Conservation (phyloP, 2,797 vertebrate genomes). For the Sebastes goodei region DNA sequence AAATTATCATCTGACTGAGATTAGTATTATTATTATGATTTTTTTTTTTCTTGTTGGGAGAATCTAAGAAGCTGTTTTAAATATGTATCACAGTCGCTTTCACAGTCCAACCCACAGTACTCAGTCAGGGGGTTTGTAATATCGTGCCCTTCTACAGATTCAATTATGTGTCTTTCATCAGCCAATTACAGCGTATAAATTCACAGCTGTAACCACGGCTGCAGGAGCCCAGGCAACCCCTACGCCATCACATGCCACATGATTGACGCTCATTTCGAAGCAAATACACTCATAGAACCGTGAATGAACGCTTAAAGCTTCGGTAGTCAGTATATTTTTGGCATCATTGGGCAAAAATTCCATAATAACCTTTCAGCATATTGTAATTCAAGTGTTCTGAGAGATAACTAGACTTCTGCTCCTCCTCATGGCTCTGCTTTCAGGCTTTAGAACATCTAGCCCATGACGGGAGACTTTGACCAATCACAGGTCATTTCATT, state of each 20-base stretch:
- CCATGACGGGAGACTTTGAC: too few species aligned
- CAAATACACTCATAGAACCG: background rate
- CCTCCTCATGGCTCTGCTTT: too few species aligned
- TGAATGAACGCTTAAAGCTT: background rate
- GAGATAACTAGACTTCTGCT: too few species aligned
- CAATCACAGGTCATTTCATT: too few species aligned
- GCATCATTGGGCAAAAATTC: too few species aligned
- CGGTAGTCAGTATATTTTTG: too few species aligned
- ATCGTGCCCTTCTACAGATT: conserved; percentile 56
- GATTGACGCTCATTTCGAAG: conserved; percentile 12
- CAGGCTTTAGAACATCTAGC: too few species aligned
- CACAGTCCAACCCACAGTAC: conserved; percentile 14
- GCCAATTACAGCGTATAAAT: conserved; percentile 56
- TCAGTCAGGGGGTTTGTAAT: conserved; percentile 46
- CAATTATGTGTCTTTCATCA: conserved; percentile 73
- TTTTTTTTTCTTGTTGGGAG: background rate
- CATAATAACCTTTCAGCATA: too few species aligned
- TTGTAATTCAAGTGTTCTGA: too few species aligned
- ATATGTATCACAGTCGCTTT: conserved; percentile 2
- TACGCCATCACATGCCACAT: background rate
- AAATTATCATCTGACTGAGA: conserved; percentile 11
- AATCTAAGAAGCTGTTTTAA: conserved; percentile 13
- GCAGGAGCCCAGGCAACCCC: conserved; percentile 20
- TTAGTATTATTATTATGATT: background rate
- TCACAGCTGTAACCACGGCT: conserved; percentile 59